phyloP scores from a whole-genome alignment of 2,888 invertebrate genomes.

The Ceraclea dissimilis region DNA sequence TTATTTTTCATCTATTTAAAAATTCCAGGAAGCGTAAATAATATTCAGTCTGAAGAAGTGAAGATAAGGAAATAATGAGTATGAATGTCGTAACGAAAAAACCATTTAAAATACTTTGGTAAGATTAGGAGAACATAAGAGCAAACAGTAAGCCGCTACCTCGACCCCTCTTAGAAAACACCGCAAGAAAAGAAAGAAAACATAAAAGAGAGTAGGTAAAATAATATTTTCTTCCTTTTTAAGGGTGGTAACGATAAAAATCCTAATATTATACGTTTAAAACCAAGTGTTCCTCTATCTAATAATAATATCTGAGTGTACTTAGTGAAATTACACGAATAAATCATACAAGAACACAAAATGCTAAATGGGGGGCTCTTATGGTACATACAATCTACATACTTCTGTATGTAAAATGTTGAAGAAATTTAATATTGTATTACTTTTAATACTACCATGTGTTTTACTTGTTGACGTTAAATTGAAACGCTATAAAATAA shows the following conservation, averaged over 20 bases:
- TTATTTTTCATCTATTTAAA: too few relatives aligned
- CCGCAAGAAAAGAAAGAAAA: constrained; percentile 1
- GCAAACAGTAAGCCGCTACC: neutral
- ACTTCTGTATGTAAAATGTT: too few relatives aligned
- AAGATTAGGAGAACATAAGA: neutral
- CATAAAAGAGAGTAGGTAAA: too few relatives aligned
- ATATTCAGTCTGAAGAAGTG: neutral
- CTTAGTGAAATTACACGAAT: constrained; percentile 25
- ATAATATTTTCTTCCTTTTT: neutral
- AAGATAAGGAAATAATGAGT: neutral
- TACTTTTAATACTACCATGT: too few relatives aligned
- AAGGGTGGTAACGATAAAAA: constrained; percentile 21
- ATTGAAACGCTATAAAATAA: too few relatives aligned
- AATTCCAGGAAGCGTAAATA: neutral
- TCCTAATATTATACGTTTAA: constrained; percentile 24
- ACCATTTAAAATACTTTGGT: neutral
- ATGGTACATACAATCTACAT: too few relatives aligned
- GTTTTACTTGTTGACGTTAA: too few relatives aligned
- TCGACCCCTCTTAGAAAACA: neutral
- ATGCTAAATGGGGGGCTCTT: constrained; percentile 9
- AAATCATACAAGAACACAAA: constrained; percentile 23
- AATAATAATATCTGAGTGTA: constrained; percentile 22
- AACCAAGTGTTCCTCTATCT: constrained; percentile 16
- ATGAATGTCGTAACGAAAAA: neutral
- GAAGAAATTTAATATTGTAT: too few relatives aligned